These are phyloP conservation scores for Pseudococcus jackbeardsleyi DNA, from an alignment of 2,888 invertebrate species.

Conservation along the genomic window DNA sequence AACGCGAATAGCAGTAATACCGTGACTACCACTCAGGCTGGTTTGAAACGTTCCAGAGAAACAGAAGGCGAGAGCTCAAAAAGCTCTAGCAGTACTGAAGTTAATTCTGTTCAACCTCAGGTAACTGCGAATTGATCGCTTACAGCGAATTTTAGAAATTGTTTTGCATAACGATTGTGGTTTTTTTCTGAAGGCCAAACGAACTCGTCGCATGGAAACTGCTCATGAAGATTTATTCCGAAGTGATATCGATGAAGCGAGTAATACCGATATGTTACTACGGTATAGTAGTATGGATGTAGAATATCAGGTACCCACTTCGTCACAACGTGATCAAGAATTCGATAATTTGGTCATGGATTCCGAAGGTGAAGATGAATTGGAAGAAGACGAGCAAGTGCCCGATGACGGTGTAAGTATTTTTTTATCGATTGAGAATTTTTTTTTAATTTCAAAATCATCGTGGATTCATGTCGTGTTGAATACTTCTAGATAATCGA, in stretches of 20 bases:
- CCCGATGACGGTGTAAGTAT: slow-evolving; percentile 66
- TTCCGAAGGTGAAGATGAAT: slow-evolving; percentile 67
- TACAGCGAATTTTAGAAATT: background rate
- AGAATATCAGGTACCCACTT: slow-evolving; percentile 89
- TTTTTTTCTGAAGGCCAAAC: slow-evolving; percentile 64
- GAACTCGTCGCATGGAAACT: slow-evolving; percentile 57
- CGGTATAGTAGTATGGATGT: slow-evolving; percentile 59
- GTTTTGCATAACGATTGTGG: background rate
- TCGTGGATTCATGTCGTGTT: background rate
- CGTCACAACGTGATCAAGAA: slow-evolving; percentile 87
- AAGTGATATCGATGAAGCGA: slow-evolving; percentile 56
- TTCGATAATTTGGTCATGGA: slow-evolving; percentile 73
- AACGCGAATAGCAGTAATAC: slow-evolving; percentile 75
- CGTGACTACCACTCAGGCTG: slow-evolving; percentile 78
- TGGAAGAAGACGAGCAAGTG: slow-evolving; percentile 67
- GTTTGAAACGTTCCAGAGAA: slow-evolving; percentile 76
- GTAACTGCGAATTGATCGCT: background rate
- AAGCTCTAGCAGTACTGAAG: slow-evolving; percentile 68
- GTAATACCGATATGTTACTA: slow-evolving; percentile 55
- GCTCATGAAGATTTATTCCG: slow-evolving; percentile 57
- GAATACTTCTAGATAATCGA: slow-evolving; percentile 51
- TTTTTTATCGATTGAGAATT: background rate
- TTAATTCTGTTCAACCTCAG: slow-evolving; percentile 68
- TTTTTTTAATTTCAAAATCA: background rate
- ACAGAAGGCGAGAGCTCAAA: slow-evolving; percentile 73